Percentiles rank a stretch among this genome's conserved stretches.
phyloP scores from a whole-genome alignment of 2,113 vertebrate genomes.

The Dasyprocta punctata region DNA sequence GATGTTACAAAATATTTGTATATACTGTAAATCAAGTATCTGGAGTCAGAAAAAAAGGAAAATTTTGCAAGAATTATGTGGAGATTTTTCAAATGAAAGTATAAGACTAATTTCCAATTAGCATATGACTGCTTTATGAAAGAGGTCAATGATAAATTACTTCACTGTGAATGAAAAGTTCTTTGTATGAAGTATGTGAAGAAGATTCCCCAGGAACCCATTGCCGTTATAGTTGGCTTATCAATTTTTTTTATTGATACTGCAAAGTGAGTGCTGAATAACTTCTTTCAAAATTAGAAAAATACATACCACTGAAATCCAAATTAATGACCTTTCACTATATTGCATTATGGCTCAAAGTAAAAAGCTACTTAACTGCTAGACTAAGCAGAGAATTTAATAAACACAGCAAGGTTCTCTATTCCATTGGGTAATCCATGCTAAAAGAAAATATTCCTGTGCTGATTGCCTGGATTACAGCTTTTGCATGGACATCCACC shows the following conservation, averaged over 20 bases:
- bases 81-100: background rate
- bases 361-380: conserved; percentile 34
- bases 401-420: background rate
- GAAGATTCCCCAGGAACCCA: background rate
- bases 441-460: background rate
- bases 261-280: background rate
- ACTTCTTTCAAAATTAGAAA: conserved; percentile 1
- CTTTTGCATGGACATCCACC: background rate
- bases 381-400: conserved; percentile 24
- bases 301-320: background rate
- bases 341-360: background rate
- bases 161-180: background rate
- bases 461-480: background rate
- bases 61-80: background rate
- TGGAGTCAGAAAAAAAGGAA: background rate
- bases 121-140: background rate
- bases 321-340: conserved; percentile 20
- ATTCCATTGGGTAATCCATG: background rate
- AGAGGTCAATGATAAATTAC: background rate
- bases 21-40: background rate
- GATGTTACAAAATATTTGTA: background rate
- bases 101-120: background rate
- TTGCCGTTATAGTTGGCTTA: background rate
- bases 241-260: background rate
- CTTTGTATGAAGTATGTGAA: background rate